A percentile compares a stretch with the other conserved stretches of the same genome.
These are phyloP conservation scores for Epinephelus cyanopodus DNA, from an alignment of 2,113 vertebrate species.

Conservation along the genomic window DNA sequence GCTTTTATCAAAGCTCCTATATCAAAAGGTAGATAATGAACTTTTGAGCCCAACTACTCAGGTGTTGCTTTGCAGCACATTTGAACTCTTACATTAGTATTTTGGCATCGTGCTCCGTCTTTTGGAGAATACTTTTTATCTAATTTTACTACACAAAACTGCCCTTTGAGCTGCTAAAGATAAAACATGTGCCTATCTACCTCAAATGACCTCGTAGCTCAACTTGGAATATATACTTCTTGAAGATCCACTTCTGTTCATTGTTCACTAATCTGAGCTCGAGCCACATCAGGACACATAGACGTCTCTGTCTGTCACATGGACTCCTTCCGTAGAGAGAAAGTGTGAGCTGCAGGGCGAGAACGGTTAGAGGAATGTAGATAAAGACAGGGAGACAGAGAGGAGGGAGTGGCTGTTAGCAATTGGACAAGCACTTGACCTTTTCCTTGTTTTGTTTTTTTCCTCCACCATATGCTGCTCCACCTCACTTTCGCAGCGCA, in stretches of 20 bases:
- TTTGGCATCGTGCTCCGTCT: neutral
- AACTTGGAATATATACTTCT: neutral
- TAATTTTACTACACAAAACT: neutral
- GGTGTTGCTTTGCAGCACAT: neutral
- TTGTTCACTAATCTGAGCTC: neutral
- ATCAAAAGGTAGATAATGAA: neutral
- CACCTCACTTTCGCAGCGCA: slow-evolving; percentile 22
- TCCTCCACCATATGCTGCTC: slow-evolving; percentile 37
- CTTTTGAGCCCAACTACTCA: neutral
- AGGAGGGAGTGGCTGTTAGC: slow-evolving; percentile 33
- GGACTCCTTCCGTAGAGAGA: neutral
- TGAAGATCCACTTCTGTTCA: neutral
- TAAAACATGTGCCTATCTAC: neutral
- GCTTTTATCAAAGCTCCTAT: neutral
- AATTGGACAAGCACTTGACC: slow-evolving; percentile 63
- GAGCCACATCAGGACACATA: neutral
- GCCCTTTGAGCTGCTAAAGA: neutral
- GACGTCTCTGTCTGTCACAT: neutral
- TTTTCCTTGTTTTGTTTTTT: slow-evolving; percentile 39
- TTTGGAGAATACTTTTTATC: neutral
- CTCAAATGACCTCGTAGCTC: neutral
- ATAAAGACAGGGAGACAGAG: slow-evolving; percentile 14
- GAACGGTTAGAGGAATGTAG: slow-evolving; percentile 26
- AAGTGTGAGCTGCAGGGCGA: neutral
- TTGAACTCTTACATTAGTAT: neutral